Percentiles rank a stretch among this genome's conserved stretches.
phyloP scores from a whole-genome alignment of 2,888 invertebrate species.

The Orchestes rusci region DNA sequence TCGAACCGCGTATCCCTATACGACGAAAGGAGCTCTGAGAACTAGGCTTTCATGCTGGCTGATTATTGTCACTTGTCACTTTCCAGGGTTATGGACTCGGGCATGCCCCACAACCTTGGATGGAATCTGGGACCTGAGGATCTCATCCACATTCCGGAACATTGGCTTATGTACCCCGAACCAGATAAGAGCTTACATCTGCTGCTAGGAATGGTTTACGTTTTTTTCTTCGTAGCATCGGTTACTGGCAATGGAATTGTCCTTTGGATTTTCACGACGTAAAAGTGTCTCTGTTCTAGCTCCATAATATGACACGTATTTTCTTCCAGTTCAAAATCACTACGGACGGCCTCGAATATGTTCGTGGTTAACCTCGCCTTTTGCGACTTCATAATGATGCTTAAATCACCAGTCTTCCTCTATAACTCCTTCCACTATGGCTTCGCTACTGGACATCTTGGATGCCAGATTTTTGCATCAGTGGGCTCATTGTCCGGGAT shows the following conservation, averaged over 20 bases:
- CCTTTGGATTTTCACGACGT: constrained; percentile 77
- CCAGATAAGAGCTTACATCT: constrained; percentile 78
- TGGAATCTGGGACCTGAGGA: constrained; percentile 75
- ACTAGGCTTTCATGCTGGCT: too few relatives aligned
- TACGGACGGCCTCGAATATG: constrained; percentile 76
- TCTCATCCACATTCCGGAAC: constrained; percentile 67
- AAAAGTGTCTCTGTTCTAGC: constrained; percentile 29
- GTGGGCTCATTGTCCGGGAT: constrained; percentile 69
- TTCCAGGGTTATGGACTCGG: constrained; percentile 13
- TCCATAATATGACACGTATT: background rate
- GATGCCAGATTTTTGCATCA: constrained; percentile 69
- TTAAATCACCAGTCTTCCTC: constrained; percentile 77
- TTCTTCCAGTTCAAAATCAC: constrained; percentile 57
- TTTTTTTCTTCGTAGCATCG: constrained; percentile 60
- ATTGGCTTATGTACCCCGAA: constrained; percentile 74
- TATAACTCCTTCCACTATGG: constrained; percentile 76
- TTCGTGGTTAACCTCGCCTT: constrained; percentile 76
- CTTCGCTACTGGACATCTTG: constrained; percentile 64
- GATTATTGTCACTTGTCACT: too few relatives aligned
- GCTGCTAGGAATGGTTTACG: constrained; percentile 68
- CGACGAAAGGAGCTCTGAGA: too few relatives aligned
- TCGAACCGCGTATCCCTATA: too few relatives aligned
- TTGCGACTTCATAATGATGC: constrained; percentile 82
- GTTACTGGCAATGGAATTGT: constrained; percentile 78
- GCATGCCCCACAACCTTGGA: constrained; percentile 45